These are phyloP conservation scores for Aeoliscus strigatus DNA, from an alignment of 2,797 vertebrate genomes.

Conservation along the genomic window DNA sequence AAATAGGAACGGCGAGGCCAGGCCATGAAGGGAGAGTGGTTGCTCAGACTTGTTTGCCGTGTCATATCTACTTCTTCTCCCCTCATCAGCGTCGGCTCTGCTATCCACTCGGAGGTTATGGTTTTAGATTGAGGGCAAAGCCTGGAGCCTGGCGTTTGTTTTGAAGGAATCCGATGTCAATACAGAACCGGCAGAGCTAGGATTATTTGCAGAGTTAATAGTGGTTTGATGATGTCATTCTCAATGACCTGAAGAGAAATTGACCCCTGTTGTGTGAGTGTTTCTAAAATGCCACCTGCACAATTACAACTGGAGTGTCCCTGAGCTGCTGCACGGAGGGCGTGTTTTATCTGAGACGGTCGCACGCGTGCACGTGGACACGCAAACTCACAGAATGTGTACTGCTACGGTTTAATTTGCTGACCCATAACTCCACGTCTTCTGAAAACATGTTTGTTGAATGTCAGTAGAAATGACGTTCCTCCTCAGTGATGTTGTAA, in stretches of 20 bases:
- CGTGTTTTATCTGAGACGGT: slow-evolving; percentile 59
- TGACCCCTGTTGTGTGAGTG: slow-evolving; percentile 71
- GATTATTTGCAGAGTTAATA: slow-evolving; percentile 78
- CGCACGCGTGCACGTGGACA: slow-evolving; percentile 1
- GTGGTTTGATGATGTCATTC: slow-evolving; percentile 82
- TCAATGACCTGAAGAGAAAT: slow-evolving; percentile 80
- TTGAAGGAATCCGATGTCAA: slow-evolving; percentile 65
- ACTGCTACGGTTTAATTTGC: slow-evolving; percentile 52
- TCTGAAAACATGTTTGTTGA: slow-evolving; percentile 54
- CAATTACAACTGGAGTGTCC: slow-evolving; percentile 70
- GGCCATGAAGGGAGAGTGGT: slow-evolving; percentile 20
- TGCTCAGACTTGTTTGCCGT: slow-evolving; percentile 50
- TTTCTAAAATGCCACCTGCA: slow-evolving; percentile 78
- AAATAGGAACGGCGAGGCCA: slow-evolving; percentile 11
- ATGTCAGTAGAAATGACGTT: slow-evolving; percentile 68
- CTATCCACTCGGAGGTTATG: slow-evolving; percentile 70
- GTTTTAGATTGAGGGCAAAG: slow-evolving; percentile 80
- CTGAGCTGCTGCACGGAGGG: slow-evolving; percentile 39
- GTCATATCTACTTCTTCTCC: slow-evolving; percentile 48
- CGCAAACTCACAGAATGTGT: slow-evolving; percentile 1
- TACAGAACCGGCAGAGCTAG: slow-evolving; percentile 47
- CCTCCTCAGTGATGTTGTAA: slow-evolving; percentile 61
- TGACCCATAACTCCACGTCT: slow-evolving; percentile 56
- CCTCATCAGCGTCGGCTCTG: slow-evolving; percentile 34
- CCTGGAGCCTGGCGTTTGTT: slow-evolving; percentile 55